A percentile compares a stretch with the other conserved stretches of the same genome.
These are phyloP conservation scores for Melipona beecheii DNA, from an alignment of 2,888 invertebrate genomes.

Conservation along the genomic window DNA sequence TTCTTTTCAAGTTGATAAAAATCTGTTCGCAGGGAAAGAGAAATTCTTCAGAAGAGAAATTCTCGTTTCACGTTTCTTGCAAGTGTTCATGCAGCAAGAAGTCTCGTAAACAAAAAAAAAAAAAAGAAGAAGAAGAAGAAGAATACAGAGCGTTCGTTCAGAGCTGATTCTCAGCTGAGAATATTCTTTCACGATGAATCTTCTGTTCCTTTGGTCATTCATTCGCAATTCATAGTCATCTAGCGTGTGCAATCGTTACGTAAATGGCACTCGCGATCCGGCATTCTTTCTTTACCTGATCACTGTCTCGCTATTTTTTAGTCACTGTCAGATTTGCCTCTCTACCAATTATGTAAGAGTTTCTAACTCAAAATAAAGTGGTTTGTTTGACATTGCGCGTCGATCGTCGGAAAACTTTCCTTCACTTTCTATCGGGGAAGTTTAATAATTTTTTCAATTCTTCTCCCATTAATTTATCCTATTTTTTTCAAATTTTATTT, in stretches of 20 bases:
- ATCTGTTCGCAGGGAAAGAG: background rate
- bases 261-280: background rate
- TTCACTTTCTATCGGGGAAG: background rate
- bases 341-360: background rate
- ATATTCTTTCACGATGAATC: background rate
- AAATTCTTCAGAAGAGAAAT: background rate
- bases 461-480: background rate
- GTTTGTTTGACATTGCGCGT: background rate
- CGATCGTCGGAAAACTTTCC: background rate
- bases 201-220: constrained; percentile 6
- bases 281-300: background rate
- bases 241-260: constrained; percentile 12
- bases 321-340: background rate
- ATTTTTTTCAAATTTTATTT: background rate
- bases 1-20: background rate
- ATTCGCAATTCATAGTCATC: constrained; percentile 24
- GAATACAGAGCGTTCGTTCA: background rate
- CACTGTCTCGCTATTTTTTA: background rate
- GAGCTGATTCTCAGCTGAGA: background rate
- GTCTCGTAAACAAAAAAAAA: background rate
- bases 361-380: background rate
- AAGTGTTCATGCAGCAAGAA: background rate
- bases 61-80: background rate
- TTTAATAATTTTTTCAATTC: background rate
- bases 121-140: too few species aligned